A percentile compares a stretch with the other conserved stretches of the same genome.
Evolutionary conservation across 2,888 invertebrate species (phyloP).

Genomic region (Stenoptilia bipunctidactyla): DNA sequence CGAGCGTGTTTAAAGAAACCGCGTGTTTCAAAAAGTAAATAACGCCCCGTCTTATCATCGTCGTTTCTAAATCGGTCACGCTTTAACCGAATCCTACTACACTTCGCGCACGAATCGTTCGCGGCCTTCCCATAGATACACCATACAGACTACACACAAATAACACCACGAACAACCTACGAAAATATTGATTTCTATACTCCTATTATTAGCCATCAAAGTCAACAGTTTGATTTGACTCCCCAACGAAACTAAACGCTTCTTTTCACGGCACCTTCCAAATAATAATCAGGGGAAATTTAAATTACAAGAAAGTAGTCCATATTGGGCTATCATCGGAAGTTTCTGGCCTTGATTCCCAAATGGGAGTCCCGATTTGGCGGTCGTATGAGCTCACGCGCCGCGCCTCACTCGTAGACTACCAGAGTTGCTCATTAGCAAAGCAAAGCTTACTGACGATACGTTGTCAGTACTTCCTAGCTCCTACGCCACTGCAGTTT

Average conservation of each 20-base stretch:
- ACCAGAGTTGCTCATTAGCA: conserved; percentile 22
- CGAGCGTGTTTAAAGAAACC: too few species aligned
- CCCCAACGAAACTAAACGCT: background rate
- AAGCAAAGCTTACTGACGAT: conserved; percentile 35
- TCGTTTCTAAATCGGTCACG: too few species aligned
- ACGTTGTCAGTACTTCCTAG: conserved; percentile 47
- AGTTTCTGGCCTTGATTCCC: conserved; percentile 60
- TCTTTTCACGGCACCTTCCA: conserved; percentile 31
- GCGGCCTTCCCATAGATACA: too few species aligned
- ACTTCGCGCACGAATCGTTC: too few species aligned
- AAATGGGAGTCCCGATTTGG: conserved; percentile 53
- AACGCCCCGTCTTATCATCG: too few species aligned
- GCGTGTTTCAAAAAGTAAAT: too few species aligned
- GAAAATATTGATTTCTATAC: conserved; percentile 38
- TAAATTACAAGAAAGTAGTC: conserved; percentile 45
- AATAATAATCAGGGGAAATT: conserved; percentile 56
- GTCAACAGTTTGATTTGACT: conserved; percentile 17
- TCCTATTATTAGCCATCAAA: conserved; percentile 18
- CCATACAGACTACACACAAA: background rate
- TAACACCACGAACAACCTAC: background rate
- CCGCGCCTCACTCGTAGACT: conserved; percentile 25
- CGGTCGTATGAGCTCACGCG: conserved; percentile 49
- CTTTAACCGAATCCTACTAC: too few species aligned
- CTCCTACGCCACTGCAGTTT: conserved; percentile 57
- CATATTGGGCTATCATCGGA: conserved; percentile 54